A percentile compares a stretch with the other conserved stretches of the same genome.
phyloP scores from a whole-genome alignment of 2,113 vertebrate genomes.

The Spizaetus ornatus region DNA sequence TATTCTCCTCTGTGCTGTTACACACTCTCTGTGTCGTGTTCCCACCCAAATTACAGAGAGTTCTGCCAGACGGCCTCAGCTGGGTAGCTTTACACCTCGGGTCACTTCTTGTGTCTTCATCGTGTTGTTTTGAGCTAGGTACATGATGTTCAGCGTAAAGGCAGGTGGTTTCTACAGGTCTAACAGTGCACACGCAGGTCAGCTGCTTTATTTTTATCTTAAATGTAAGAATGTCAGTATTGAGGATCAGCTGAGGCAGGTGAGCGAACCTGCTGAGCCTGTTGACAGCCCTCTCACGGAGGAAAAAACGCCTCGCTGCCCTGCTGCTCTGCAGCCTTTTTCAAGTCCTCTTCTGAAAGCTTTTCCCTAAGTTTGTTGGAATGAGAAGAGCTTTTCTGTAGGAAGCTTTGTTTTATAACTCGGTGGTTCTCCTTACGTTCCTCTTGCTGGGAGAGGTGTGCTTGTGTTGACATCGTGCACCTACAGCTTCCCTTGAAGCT shows the following conservation, averaged over 20 bases:
- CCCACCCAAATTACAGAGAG: background rate
- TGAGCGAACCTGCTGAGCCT: background rate
- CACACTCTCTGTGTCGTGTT: background rate
- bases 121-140: background rate
- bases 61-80: background rate
- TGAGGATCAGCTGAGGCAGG: background rate
- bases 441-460: background rate
- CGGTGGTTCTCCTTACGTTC: background rate
- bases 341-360: background rate
- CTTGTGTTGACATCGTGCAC: background rate
- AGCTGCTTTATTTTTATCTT: background rate
- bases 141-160: background rate
- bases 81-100: background rate
- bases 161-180: background rate
- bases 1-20: background rate
- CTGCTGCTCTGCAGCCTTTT: background rate
- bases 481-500: background rate
- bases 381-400: background rate
- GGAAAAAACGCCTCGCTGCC: background rate
- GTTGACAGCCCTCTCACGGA: background rate
- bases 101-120: rapidly evolving
- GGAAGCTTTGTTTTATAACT: background rate
- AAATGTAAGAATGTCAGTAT: background rate
- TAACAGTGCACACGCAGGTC: background rate
- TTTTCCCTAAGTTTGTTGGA: background rate